phyloP scores from a whole-genome alignment of 2,888 invertebrate species.

The Oxystoma pomonae region DNA sequence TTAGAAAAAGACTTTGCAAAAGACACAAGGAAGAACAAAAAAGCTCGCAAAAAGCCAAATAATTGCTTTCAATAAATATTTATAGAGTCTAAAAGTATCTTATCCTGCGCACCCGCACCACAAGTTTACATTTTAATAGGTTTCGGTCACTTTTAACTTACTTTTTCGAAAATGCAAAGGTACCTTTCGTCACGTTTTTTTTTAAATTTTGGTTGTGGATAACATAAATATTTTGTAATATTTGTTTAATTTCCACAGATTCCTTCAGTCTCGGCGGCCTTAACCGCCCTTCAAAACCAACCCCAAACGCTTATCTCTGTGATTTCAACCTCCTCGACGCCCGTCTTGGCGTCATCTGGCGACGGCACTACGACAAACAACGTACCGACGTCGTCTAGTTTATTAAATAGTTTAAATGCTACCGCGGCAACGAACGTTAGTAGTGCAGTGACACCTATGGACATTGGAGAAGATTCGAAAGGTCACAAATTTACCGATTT shows the following conservation, averaged over 20 bases:
- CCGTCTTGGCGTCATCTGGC: constrained; percentile 6
- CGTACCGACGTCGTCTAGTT: constrained; percentile 5
- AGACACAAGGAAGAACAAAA: too few species aligned
- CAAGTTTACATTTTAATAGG: too few species aligned
- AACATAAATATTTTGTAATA: neutral
- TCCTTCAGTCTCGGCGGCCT: neutral
- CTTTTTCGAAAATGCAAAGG: too few species aligned
- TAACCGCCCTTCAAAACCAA: neutral
- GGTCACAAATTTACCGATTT: constrained; percentile 34
- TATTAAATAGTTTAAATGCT: constrained; percentile 18
- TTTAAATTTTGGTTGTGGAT: neutral
- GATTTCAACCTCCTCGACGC: constrained; percentile 15
- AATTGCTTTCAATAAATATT: too few species aligned
- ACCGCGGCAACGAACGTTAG: constrained; percentile 12
- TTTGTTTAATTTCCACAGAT: neutral
- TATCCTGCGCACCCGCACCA: too few species aligned
- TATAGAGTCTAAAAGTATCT: too few species aligned
- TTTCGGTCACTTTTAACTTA: too few species aligned
- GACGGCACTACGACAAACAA: constrained; percentile 1
- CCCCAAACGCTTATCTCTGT: constrained; percentile 11
- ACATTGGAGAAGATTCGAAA: neutral
- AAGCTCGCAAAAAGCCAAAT: too few species aligned
- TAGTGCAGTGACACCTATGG: neutral
- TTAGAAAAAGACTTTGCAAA: too few species aligned
- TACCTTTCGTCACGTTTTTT: neutral